These are phyloP conservation scores for Magallana gigas DNA, from an alignment of 1,140 invertebrate species.

Conservation along the genomic window DNA sequence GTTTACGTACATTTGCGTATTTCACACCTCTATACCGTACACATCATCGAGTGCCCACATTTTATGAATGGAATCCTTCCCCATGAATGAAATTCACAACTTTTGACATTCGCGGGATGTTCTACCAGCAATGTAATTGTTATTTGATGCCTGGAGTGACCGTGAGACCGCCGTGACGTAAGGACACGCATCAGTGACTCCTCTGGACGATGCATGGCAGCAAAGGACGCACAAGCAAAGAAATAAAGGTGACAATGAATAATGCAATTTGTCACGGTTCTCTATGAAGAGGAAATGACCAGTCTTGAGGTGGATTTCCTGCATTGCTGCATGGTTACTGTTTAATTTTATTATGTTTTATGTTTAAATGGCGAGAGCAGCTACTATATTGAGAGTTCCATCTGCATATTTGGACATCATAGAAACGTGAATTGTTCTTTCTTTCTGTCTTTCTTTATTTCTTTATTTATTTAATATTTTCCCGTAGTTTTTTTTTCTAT, in stretches of 20 bases:
- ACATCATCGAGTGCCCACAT: neutral
- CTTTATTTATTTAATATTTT: too few species aligned
- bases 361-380: too few species aligned
- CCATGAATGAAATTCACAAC: conserved; percentile 28
- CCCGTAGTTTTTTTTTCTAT: too few species aligned
- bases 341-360: too few species aligned
- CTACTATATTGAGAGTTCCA: too few species aligned
- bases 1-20: neutral
- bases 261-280: neutral
- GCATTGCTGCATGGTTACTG: too few species aligned
- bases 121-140: neutral
- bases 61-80: conserved; percentile 17
- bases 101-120: conserved; percentile 3
- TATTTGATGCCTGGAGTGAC: neutral
- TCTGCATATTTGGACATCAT: too few species aligned
- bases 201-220: neutral
- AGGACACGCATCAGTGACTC: neutral
- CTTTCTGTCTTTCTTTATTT: too few species aligned
- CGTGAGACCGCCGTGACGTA: conserved; percentile 5
- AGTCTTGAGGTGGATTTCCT: neutral
- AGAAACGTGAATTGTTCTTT: too few species aligned
- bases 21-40: neutral
- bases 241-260: conserved; percentile 25
- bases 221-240: neutral
- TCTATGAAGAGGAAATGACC: neutral